A percentile compares a stretch with the other conserved stretches of the same genome.
Evolutionary conservation across 92 coral and sea anemone genomes (phyloP).

Genomic region (Desmophyllum pertusum): DNA sequence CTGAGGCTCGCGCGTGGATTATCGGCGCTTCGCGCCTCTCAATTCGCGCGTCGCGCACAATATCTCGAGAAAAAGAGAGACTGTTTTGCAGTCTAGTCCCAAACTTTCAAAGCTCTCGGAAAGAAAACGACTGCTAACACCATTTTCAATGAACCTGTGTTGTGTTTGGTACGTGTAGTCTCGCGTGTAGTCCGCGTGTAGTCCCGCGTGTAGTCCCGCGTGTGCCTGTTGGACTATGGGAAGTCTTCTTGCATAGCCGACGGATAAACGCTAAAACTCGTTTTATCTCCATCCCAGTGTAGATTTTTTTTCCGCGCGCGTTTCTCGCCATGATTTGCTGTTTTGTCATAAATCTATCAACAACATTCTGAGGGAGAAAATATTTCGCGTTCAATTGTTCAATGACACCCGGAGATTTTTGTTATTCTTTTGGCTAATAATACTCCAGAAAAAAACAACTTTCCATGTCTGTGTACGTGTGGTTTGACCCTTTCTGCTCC

Average conservation of each 20-base stretch:
- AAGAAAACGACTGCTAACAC: too few relatives aligned
- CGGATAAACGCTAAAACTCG: not conserved
- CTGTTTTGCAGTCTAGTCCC: too few relatives aligned
- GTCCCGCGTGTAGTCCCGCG: not conserved
- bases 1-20: too few relatives aligned
- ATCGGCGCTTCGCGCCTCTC: too few relatives aligned
- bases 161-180: not conserved
- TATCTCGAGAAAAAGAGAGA: too few relatives aligned
- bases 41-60: too few relatives aligned
- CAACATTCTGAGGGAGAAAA: not conserved
- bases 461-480: not conserved
- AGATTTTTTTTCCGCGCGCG: not conserved
- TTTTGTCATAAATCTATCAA: not conserved
- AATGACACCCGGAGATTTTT: not conserved
- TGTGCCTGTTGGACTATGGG: not conserved
- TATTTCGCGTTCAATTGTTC: not conserved
- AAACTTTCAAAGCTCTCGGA: too few relatives aligned
- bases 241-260: not conserved
- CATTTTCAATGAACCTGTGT: not conserved
- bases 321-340: not conserved
- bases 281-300: not conserved
- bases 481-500: not conserved
- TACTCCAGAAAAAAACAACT: not conserved
- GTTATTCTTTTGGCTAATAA: not conserved
- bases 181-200: not conserved